Percentiles rank a stretch among this genome's conserved stretches.
phyloP scores from a whole-genome alignment of 92 coral and sea anemone genomes.

The Epizoanthus fatuus region DNA sequence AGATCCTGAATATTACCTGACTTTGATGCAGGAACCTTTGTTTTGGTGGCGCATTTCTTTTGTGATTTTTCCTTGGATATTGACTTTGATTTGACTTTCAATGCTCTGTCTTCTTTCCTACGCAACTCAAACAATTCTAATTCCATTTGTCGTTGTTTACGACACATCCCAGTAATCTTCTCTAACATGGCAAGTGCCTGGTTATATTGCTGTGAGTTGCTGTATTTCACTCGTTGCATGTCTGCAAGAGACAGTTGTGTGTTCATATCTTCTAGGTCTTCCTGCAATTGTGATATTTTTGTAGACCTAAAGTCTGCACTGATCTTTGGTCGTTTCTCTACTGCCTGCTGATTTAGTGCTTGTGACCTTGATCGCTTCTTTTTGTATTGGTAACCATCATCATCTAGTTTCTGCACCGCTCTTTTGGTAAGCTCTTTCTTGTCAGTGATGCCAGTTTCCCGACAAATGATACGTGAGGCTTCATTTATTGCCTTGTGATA shows the following conservation, averaged over 20 bases:
- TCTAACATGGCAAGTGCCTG: conserved; percentile 42
- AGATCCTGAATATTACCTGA: too few relatives aligned
- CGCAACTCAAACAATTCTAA: conserved; percentile 19
- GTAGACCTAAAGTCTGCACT: conserved; percentile 27
- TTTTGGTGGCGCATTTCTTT: too few relatives aligned
- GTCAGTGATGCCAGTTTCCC: conserved; percentile 6
- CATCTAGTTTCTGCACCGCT: conserved; percentile 31
- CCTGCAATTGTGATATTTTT: conserved; percentile 31
- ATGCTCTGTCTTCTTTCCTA: conserved; percentile 36
- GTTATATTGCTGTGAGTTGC: conserved; percentile 49
- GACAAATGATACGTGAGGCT: conserved; percentile 14
- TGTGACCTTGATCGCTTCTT: conserved; percentile 43
- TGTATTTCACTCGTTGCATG: conserved; percentile 42
- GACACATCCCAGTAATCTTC: conserved; percentile 25
- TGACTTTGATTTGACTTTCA: neutral
- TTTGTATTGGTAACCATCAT: conserved; percentile 29
- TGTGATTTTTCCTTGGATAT: neutral
- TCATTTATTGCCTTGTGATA: conserved; percentile 43
- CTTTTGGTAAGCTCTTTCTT: conserved; percentile 44
- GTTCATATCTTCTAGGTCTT: conserved; percentile 43
- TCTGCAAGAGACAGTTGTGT: conserved; percentile 49
- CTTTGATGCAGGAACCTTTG: too few relatives aligned
- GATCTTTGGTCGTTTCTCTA: conserved; percentile 34
- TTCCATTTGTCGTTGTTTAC: conserved; percentile 19
- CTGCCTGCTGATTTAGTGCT: conserved; percentile 37